Evolutionary conservation across 2,797 vertebrate genomes (phyloP), one percentile per base, ranked within the genome.

Genomic region (Anguilla anguilla): DNA sequence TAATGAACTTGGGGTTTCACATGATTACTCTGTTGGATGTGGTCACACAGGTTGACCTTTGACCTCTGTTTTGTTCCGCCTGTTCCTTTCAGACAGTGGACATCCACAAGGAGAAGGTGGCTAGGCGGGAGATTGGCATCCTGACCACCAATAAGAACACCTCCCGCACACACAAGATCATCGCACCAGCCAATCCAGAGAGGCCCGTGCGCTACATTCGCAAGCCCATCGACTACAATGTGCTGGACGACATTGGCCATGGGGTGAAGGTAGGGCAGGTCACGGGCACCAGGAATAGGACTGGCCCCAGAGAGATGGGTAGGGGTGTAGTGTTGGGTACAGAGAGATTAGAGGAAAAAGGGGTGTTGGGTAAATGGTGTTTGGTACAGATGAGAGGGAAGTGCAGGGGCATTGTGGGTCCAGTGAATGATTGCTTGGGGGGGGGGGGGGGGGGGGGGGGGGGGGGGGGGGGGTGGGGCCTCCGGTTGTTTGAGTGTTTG

Each of bases 81-180:
- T 19, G 13, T 59, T n/a, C 92, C 91, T 92, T 94, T 46, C 93
- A 99, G 98, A 99, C 98, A 49, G 98, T 99, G 96, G 98, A 99
- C 96, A 99, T 99, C 96, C 98, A 99, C 95, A 99, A 99, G 96
- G 98, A 99, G 94, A 99, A 99, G 94, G 98, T 99, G 90, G 98
- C 98, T 88, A 96, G 98, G 93, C 97, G 98, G 94, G 98, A 99
- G 96, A 99, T 99, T 90, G 98, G 98, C 94, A 99, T 99, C 96
- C 97, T 99, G 94, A 99, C 98, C 91, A 99, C 98, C 92, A 99
- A 99, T 95, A 99, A 99, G 96, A 99, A 99, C 96, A 99, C 98
- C 49, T 98, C 98, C 92, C 98, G 98, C 93, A 99, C 98, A 31
- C 98, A 99, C 95, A 99, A 99, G 96, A 99, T 99, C 95, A 99